Evolutionary conservation across 92 coral and sea anemone species (phyloP), one percentile per base, ranked within the genome.

Genomic region (Hydrozoanthus gracilis): DNA sequence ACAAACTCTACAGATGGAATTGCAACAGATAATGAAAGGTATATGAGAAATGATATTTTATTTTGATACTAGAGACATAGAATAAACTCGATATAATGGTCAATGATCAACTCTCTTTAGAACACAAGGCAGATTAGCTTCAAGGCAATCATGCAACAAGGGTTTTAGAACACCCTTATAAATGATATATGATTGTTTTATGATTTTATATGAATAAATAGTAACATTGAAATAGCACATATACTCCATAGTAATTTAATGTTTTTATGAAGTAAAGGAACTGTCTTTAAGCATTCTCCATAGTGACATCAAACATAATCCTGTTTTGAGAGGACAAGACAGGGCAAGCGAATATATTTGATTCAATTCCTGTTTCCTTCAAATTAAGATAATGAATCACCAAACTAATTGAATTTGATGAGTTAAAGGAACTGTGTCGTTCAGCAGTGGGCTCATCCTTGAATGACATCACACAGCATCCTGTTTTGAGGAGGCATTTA

Each of bases 21-120:
- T 96, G 54, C 98, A 96, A 73, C 98, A 96, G 87, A 96, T 96
- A 61, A 96, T 96, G 99, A 96, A 96, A 93, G 99, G 99, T 95
- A 67, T 16, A 20, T 11, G 44, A 3, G 0, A 7, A 2, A 15
- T 15, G 39, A 1, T 64, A 8, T 15, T 61, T 5, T 61, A 61
- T 15, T 11, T 10, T 10, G 17, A 15, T 61, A 61, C 17, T 4
- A 10, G 67, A 12, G 5, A 60, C 4, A 14, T 9, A 14, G 67
- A 60, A 60, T 9, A 14, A 60, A 60, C 67, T 60, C 4, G 4
- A 60, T 10, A 12, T 60, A 9, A 60, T 60, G 5, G 12, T 61
- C 39, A 27, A 27, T 27, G 39, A 27, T 27, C 39, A 27, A 27
- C 39, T 0, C 2, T 27, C 39, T 27, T 27, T 27, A 27, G 39